phyloP scores from a whole-genome alignment of 2,113 vertebrate species.

The Xerus inauris region DNA sequence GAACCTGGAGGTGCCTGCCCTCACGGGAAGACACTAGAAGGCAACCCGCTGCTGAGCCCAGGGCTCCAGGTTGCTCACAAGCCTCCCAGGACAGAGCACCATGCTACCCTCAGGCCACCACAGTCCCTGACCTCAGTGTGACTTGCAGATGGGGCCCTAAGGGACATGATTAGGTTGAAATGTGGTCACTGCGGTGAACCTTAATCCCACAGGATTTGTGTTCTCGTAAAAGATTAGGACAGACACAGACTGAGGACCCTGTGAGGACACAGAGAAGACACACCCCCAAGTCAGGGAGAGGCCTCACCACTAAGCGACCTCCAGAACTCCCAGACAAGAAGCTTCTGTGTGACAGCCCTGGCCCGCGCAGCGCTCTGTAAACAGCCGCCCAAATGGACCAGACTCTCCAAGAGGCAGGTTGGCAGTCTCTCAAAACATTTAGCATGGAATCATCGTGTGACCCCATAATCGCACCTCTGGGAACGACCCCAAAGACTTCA shows the following conservation, averaged over 20 bases:
- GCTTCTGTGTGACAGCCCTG: too few relatives aligned
- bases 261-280: not conserved
- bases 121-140: too few relatives aligned
- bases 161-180: not conserved
- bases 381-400: not conserved
- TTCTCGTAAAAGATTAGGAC: not conserved
- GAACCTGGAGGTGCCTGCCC: too few relatives aligned
- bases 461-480: too few relatives aligned
- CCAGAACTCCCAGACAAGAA: not conserved
- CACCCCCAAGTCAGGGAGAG: not conserved
- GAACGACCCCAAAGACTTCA: too few relatives aligned
- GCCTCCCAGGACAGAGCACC: too few relatives aligned
- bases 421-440: not conserved
- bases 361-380: not conserved
- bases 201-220: not conserved
- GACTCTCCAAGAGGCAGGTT: too few relatives aligned
- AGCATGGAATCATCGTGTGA: not conserved
- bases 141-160: not conserved
- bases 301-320: not conserved
- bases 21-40: too few relatives aligned
- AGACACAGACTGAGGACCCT: not conserved
- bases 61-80: fast-evolving
- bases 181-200: not conserved
- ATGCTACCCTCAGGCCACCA: too few relatives aligned
- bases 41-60: too few relatives aligned